Evolutionary conservation across 2,797 vertebrate genomes (phyloP), one percentile per base, ranked within the genome.

Genomic region (Tinamus major): DNA sequence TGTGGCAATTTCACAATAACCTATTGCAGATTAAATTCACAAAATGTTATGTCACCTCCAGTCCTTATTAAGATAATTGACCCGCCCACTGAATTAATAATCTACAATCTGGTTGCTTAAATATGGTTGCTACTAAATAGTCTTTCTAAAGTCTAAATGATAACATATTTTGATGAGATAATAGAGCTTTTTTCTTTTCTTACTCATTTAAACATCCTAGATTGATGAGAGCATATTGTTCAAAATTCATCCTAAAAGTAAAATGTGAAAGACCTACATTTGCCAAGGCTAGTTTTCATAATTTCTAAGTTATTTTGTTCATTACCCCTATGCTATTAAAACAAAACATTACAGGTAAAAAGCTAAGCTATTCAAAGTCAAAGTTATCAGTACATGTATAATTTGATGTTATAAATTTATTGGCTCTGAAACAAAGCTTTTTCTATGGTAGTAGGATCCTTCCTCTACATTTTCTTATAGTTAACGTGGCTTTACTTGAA

Each of bases 31-130:
- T 94, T 94, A 93, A 92, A 87, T 95, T 95, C 84, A 89, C 27
- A 92, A 95, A 96, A 87, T 84, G 7, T 48, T 92, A 41, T 96
- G 89, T 93, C 71, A 85, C 68, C 71, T 95, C 41, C 44, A 48
- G 61, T 93, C 48, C 59, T 55, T 96, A 93, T 85, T 95, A 92
- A 95, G 87, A 72, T 94, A 91, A 77, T 95, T 94, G 87, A 90
- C 59, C 46, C 80, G 59, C 72, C 63, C 94, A 69, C 51, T 91
- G 46, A 96, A 96, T 95, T 96, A 90, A 93, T 90, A 94, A 83
- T 89, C 44, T 77, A 56, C 31, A 90, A 78, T 83, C 78, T 81
- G n/a, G n/a, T 87, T 95, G 42, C 27, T 96, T 78, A 92, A 87
- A 82, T 92, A 76, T 0, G 6, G 37, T 89, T 87, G 12, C 59